Base-by-base conservation (phyloP, 2,113 vertebrate species). In the Trachemys scripta region DNA sequence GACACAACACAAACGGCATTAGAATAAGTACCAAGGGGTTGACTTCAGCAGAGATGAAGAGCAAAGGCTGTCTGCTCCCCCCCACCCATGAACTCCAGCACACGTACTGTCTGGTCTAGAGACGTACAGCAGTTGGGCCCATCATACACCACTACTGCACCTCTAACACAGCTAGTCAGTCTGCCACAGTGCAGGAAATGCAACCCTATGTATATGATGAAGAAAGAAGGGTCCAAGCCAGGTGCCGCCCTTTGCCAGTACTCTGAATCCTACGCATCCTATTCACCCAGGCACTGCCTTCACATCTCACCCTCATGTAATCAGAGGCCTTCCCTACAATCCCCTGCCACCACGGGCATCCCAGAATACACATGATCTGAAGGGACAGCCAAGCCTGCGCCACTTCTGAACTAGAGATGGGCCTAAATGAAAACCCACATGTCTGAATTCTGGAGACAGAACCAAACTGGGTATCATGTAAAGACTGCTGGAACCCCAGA, bases 1-100 rank as follows among this genome's bases (percentile, higher is more conserved):
- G 96, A 98, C 97, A 92, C 94, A 95, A 93, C 96, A 98, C 82
- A 97, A 97, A 86, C 24, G 4, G 91, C 5, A n/a, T 94, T 97
- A 95, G 89, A 96, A 92, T 92, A 96, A 97, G 94, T 84, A 90
- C 93, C 90, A 62, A 76, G 65, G 84, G 85, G 88, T 89, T 93
- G 93, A 93, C 1, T 62, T 89, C 92, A 97, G 76, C 80, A 38
- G 5, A 90, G 82, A 88, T 4, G 1, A 29, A 88, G 94, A 96
- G 82, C 85, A 90, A 87, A 97, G 75, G 80, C 80, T 94, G 88
- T 57, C 87, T 89, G 65, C 47, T 3, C 84, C 86, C 42, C 24
- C 25, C 31, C 72, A 53, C 84, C 90, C 76, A 62, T 92, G 78
- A 86, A 38, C 81, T 91, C 81, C 96, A 91, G 29, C 35, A 22